Conservation (phyloP, 2,888 invertebrate genomes). For the Polydrusus pterygomalis region DNA sequence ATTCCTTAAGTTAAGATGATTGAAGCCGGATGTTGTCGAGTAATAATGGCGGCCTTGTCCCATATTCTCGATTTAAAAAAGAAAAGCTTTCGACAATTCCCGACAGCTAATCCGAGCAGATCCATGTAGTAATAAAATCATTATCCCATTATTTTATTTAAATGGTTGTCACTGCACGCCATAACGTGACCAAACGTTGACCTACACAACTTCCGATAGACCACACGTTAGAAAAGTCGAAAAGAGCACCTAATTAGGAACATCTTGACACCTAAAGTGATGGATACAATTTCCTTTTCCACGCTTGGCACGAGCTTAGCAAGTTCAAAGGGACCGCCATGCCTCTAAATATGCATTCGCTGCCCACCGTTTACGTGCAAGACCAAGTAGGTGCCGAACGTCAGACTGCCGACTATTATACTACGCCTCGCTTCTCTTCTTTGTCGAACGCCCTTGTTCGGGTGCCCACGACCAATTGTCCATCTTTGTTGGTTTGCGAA, state of each 20-base stretch:
- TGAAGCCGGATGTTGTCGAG: no score
- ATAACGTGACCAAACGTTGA: background rate
- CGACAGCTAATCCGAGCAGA: no score
- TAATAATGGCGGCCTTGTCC: no score
- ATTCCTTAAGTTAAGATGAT: no score
- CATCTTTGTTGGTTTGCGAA: slow-evolving; percentile 23
- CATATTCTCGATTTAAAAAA: no score
- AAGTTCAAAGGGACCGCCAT: slow-evolving; percentile 27
- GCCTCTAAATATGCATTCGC: slow-evolving; percentile 39
- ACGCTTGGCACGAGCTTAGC: slow-evolving; percentile 44
- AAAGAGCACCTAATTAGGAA: slow-evolving; percentile 40
- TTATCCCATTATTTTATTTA: background rate
- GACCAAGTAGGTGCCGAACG: slow-evolving; percentile 51
- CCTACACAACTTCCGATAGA: slow-evolving; percentile 29
- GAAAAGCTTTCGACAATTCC: no score
- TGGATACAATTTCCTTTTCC: slow-evolving; percentile 44
- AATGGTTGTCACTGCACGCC: background rate
- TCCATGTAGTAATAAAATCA: background rate
- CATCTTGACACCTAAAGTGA: slow-evolving; percentile 48
- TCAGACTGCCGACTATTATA: slow-evolving; percentile 35
- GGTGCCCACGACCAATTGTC: slow-evolving; percentile 29
- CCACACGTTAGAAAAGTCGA: slow-evolving; percentile 37
- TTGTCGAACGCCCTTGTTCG: slow-evolving; percentile 45
- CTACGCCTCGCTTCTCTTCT: slow-evolving; percentile 38
- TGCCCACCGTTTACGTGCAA: slow-evolving; percentile 49